phyloP scores from a whole-genome alignment of 2,797 vertebrate species.

The Malacoraja senta region DNA sequence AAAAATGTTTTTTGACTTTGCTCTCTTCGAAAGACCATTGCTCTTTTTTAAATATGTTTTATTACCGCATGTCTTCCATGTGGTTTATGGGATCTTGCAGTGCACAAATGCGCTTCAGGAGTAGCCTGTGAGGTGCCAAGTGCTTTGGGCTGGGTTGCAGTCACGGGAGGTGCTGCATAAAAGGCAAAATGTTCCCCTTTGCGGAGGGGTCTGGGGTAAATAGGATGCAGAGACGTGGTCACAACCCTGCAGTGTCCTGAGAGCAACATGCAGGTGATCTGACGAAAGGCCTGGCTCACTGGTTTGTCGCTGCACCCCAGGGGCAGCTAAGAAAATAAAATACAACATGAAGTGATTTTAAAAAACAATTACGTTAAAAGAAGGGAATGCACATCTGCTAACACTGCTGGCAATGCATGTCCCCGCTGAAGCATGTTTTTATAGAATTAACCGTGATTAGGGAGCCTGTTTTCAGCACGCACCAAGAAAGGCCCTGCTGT shows the following conservation, averaged over 20 bases:
- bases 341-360: conserved; percentile 31
- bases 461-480: conserved; percentile 28
- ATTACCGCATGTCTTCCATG: too few relatives aligned
- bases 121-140: background rate
- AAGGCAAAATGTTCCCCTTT: background rate
- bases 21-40: too few relatives aligned
- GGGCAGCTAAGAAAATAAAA: background rate
- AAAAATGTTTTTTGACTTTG: too few relatives aligned
- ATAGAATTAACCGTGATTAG: conserved; percentile 28
- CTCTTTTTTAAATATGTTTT: too few relatives aligned
- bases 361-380: conserved; percentile 15
- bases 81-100: background rate
- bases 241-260: background rate
- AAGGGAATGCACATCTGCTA: conserved; percentile 37
- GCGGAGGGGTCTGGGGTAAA: background rate
- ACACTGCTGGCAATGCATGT: conserved; percentile 15
- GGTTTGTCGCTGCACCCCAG: background rate
- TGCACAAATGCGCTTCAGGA: background rate
- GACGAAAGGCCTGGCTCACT: background rate
- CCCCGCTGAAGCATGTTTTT: conserved; percentile 22
- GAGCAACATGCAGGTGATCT: background rate
- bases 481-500: conserved; percentile 23
- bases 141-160: background rate
- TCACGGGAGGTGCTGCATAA: background rate
- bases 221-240: background rate